Evolutionary conservation across 1,140 invertebrate genomes (phyloP).

Genomic region (Andricus grossulariae): DNA sequence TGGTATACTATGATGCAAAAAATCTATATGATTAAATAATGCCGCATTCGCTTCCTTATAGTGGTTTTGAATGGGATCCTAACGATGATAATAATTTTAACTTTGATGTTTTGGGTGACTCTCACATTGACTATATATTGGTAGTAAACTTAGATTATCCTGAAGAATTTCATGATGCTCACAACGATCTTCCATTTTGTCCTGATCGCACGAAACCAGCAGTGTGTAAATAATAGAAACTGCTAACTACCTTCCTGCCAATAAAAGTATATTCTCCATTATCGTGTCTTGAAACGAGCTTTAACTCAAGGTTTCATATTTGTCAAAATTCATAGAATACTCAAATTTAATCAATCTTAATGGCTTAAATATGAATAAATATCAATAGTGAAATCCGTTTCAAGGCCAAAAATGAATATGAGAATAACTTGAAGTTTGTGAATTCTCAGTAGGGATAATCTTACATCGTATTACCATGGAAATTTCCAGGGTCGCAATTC

Average conservation of each 20-base stretch:
- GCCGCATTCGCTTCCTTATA: too few species aligned
- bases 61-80: neutral
- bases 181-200: neutral
- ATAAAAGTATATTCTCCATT: neutral
- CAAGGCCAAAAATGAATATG: neutral
- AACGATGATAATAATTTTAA: neutral
- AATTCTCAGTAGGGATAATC: too few species aligned
- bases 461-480: too few species aligned
- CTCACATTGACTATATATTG: neutral
- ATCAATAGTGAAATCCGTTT: neutral
- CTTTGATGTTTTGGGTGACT: neutral
- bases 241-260: neutral
- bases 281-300: neutral
- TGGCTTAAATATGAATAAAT: neutral
- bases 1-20: neutral
- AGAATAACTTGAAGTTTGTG: constrained; percentile 3
- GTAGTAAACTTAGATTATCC: neutral
- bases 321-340: neutral
- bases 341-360: neutral
- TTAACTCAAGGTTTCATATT: neutral
- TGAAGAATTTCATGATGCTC: neutral
- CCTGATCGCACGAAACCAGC: too few species aligned
- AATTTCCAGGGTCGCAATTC: too few species aligned
- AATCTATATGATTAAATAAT: neutral
- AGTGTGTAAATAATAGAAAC: too few species aligned